Percentiles rank a stretch among this genome's conserved stretches.
These are phyloP conservation scores for Agrypnia vestita DNA, from an alignment of 1,140 invertebrate genomes.

Conservation along the genomic window DNA sequence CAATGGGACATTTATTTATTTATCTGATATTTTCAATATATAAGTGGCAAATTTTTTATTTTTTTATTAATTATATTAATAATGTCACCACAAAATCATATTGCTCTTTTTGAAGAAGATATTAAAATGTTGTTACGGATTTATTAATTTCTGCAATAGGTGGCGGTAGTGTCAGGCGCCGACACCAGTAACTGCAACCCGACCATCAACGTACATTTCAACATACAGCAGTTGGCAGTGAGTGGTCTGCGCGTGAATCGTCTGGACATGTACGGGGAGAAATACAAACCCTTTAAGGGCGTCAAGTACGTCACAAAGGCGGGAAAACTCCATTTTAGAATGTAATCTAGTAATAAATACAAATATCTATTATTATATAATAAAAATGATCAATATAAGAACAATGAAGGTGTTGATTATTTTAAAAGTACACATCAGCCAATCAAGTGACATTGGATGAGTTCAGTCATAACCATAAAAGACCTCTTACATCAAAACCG, in stretches of 20 bases:
- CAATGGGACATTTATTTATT: too few species aligned
- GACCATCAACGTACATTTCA: conserved; percentile 89
- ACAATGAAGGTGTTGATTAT: not conserved
- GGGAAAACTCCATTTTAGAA: conserved; percentile 97
- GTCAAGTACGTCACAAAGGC: conserved; percentile 99
- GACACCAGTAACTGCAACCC: conserved; percentile 78
- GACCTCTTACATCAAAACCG: too few species aligned
- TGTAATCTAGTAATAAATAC: conserved; percentile 67
- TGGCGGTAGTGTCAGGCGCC: conserved; percentile 76
- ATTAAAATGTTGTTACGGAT: too few species aligned
- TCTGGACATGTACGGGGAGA: conserved; percentile 99
- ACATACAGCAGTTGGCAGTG: conserved; percentile 95
- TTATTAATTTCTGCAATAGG: conserved; percentile 67
- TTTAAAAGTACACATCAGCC: not conserved
- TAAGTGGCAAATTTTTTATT: too few species aligned
- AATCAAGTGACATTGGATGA: too few species aligned
- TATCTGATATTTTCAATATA: too few species aligned
- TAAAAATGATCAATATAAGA: conserved; percentile 23
- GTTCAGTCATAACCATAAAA: too few species aligned
- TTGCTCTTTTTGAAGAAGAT: too few species aligned
- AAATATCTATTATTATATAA: not conserved
- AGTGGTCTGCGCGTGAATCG: conserved; percentile 98
- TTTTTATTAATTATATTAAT: too few species aligned
- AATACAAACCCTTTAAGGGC: conserved; percentile 99
- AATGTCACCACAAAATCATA: too few species aligned